Evolutionary conservation across 1,140 invertebrate species (phyloP), one percentile per base, ranked within the genome.

Genomic region (Lysiphlebus fabarum): DNA sequence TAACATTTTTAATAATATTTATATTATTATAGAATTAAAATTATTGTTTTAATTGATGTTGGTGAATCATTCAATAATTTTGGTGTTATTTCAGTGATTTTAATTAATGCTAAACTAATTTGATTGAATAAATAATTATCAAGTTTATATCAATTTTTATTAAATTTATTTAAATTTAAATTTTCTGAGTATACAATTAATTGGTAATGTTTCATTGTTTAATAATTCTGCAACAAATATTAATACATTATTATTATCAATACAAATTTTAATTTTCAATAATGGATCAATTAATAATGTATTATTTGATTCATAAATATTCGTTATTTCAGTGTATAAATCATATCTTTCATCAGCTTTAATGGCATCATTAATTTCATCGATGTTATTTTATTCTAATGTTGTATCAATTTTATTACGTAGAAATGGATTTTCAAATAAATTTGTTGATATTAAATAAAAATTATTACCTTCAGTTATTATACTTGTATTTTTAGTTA

Each of bases 1-100:
- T 59, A 7, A 62, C 37, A 2, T 47, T 11, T 38, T 56, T 34
- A 45, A 56, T 5, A 65, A 53, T 8, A 17, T 41, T 33, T 9
- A 62, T 62, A 7, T 55, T 56, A 45, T 59, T 62, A 1, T 49
- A 56, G n/a, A 6, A 42, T 11, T 1, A 72, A 56, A 47, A 60
- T 66, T 7, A 71, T 66, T 2, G 48, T 59, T 1, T 47, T 55
- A 41, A 72, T 7, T 38, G 53, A 48, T 0, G 42, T 58, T 4
- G 71, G 71, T 0, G 71, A 38, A 44, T 70, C 63, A 45, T 73
- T 73, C 3, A 73, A 26, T 7, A 66, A 8, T 10, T 70, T 70
- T 1, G 56, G 62, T 4, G 65, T 68, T 47, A 73, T 64, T 42
- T 71, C 65, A 1, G 47, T 11, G 36, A 73, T 71, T 1, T 68